Evolutionary conservation across 2,888 invertebrate species (phyloP).

Genomic region (Lasioglossum zephyrum): DNA sequence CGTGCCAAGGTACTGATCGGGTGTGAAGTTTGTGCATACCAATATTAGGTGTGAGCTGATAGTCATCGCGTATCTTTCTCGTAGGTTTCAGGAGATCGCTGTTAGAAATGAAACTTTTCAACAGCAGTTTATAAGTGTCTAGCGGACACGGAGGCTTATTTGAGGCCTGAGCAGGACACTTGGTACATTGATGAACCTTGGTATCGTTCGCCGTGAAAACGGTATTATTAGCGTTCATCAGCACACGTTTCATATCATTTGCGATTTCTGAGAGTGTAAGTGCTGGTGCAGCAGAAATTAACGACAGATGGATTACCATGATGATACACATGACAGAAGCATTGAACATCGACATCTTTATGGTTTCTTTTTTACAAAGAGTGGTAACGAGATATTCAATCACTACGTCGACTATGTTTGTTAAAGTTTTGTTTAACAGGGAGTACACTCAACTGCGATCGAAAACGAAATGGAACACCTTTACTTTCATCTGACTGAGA

Average conservation of each 20-base stretch:
- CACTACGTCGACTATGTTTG: not conserved
- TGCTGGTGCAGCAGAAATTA: not conserved
- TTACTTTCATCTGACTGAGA: not conserved
- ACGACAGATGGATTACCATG: not conserved
- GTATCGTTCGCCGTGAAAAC: no score
- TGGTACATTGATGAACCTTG: no score
- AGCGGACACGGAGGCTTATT: not conserved
- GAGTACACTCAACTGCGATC: not conserved
- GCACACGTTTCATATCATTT: not conserved
- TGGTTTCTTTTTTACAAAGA: not conserved
- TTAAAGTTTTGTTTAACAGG: not conserved
- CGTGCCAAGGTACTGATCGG: not conserved
- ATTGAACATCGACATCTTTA: not conserved
- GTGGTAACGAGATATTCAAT: not conserved
- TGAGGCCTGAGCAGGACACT: not conserved
- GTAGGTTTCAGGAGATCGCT: not conserved
- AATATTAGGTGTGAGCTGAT: not conserved
- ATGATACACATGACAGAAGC: not conserved
- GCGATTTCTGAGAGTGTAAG: accelerated
- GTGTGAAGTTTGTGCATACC: not conserved
- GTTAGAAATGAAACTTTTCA: not conserved
- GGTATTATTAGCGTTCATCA: not conserved
- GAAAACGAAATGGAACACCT: not conserved
- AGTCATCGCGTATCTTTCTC: not conserved
- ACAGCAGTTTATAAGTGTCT: not conserved